Base-by-base conservation (phyloP, 2,888 invertebrate species). In the Agrypnus murinus region DNA sequence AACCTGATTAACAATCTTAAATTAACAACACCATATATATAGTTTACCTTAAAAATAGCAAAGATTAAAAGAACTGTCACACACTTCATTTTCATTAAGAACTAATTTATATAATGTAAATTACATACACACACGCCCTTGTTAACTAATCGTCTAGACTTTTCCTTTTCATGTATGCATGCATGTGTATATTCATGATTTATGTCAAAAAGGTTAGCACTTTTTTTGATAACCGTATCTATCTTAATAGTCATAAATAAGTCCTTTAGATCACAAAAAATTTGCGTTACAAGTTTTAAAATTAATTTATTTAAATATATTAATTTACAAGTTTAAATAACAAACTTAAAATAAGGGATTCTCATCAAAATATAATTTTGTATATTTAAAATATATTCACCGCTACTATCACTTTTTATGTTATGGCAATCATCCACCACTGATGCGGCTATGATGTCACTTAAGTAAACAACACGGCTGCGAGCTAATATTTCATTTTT, bases 401-500 rank as follows among this genome's bases (percentile, higher is more conserved):
- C 32, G 4, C 55, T 15, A 40, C 12, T 53, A 1, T 0, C n/a
- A 7, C 40, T 43, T 31, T 14, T 45, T 14, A 65, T 65, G n/a
- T 15, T 7, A 32, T 32, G 55, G 10, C 65, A 31, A 7, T 43
- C 43, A 3, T 65, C 32, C 10, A 65, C 0, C 34, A 65, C 45
- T 2, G 65, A 65, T 17, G 40, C 43, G 2, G 65, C 55, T 43
- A 65, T 40, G 10, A 65, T 25, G 17, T 65, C 65, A 15, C 43
- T 65, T 43, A 65, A 45, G 15, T 65, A 65, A 31, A 53, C n/a
- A 1, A 34, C 55, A 10, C 43, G 40, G 31, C 65, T 65, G 0
- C 65, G 65, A 10, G 65, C 55, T 25, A 65, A 31, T 10, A 65
- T 14, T 55, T 65, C 65, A n/a, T n/a, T 9, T 45, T 65, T 17